A percentile compares a stretch with the other conserved stretches of the same genome.
These are phyloP conservation scores for Siphlonurus alternatus DNA, from an alignment of 2,888 invertebrate species.

Conservation along the genomic window DNA sequence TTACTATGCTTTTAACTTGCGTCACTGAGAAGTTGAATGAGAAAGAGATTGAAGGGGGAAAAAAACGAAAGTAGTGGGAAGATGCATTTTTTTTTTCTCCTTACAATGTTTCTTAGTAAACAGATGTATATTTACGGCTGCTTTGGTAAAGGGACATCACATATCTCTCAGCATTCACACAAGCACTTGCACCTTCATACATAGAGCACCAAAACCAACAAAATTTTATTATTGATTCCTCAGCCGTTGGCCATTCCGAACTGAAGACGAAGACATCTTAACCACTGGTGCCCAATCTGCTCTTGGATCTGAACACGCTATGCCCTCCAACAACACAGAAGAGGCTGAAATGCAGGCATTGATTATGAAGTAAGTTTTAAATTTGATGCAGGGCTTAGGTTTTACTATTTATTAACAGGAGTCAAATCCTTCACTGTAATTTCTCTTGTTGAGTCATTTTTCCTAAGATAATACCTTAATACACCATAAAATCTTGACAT, in stretches of 20 bases:
- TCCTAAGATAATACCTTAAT: too few relatives aligned
- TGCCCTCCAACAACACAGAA: conserved; percentile 47
- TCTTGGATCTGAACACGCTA: conserved; percentile 34
- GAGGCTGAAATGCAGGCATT: conserved; percentile 50
- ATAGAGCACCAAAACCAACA: not conserved
- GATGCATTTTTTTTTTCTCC: not conserved
- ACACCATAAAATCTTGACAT: too few relatives aligned
- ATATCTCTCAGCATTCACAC: not conserved
- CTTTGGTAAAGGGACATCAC: too few relatives aligned
- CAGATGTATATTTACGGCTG: too few relatives aligned
- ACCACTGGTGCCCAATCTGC: conserved; percentile 26
- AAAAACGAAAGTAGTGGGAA: not conserved
- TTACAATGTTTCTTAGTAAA: not conserved
- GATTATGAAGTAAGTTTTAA: conserved; percentile 41
- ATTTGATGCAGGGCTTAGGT: not conserved
- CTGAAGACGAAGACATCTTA: conserved; percentile 36
- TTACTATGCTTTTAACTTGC: not conserved
- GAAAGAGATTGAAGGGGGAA: not conserved
- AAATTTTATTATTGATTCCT: conserved; percentile 20
- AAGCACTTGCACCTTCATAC: not conserved
- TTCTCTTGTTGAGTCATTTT: too few relatives aligned
- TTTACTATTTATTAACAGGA: too few relatives aligned
- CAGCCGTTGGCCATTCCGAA: conserved; percentile 58
- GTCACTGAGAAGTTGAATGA: not conserved
- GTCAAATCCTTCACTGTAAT: too few relatives aligned